Evolutionary conservation across 1,140 invertebrate genomes (phyloP).

Genomic region (Aphaenogaster ashmeadi): DNA sequence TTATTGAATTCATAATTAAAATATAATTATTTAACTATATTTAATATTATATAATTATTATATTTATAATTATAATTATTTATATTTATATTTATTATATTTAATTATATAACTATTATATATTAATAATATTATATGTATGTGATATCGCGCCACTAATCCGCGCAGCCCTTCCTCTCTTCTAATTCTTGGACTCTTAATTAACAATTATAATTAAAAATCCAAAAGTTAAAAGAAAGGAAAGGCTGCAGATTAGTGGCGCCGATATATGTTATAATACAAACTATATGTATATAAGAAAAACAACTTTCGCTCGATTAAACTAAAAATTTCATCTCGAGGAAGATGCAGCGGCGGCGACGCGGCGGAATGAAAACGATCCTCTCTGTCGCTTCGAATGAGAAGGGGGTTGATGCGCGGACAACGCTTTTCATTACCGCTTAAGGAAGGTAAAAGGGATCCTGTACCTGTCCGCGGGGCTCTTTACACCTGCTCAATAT

Average conservation of each 20-base stretch:
- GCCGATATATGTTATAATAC: neutral
- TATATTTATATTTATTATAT: too few species aligned
- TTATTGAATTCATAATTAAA: too few species aligned
- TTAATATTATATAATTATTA: too few species aligned
- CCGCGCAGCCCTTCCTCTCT: too few species aligned
- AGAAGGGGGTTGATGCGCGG: neutral
- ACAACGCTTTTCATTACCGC: slow-evolving; percentile 49
- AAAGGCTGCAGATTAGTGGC: neutral
- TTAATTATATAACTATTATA: too few species aligned
- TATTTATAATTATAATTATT: too few species aligned
- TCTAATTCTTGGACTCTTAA: too few species aligned
- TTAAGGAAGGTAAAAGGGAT: neutral
- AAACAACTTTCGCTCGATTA: neutral
- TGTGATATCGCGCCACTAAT: too few species aligned
- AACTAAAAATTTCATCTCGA: slow-evolving; percentile 34
- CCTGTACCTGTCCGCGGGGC: neutral
- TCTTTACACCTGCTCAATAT: slow-evolving; percentile 58
- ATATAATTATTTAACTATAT: too few species aligned
- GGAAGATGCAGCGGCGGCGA: neutral
- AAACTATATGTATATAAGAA: neutral
- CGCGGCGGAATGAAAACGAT: neutral
- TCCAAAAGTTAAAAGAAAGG: neutral
- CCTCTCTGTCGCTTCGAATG: neutral
- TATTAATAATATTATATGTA: too few species aligned
- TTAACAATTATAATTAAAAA: neutral